Base-by-base conservation (phyloP, 2,797 vertebrate genomes). In the Spinus olivaceus region DNA sequence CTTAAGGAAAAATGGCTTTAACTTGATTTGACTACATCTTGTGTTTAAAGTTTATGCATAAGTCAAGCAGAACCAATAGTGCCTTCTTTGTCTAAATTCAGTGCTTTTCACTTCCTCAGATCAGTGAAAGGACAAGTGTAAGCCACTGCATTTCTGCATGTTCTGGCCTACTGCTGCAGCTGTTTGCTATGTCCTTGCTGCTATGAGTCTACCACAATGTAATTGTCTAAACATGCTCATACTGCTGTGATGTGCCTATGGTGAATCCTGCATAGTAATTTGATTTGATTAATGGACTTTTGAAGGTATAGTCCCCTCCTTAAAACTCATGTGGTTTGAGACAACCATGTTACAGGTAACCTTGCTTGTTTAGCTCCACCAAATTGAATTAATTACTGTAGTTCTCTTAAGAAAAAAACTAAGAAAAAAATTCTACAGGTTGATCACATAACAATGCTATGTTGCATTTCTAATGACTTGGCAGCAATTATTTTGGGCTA, bases 211-310 rank as follows among this genome's bases (percentile, higher is more conserved):
- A 88, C 67, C 87, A 87, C 73, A 32, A 73, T 93, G 44, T 96
- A 95, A 94, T 95, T 67, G 70, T 86, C 95, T 94, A 94, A 94
- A 88, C 28, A 39, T 86, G 54, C 86, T 95, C 82, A 92, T 80
- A 82, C 88, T 60, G 37, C 90, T 93, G 95, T 95, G 85, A 50
- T 92, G 83, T 92, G 96, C 94, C 92, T 95, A 49, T 78, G 65
- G 92, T 90, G 90, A 96, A 85, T 61, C 71, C 63, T 86, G 82
- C 85, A 41, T 66, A 50, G 85, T 95, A 96, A 97, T 97, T 93
- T 95, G 96, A 92, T 96, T 95, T 96, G 96, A 97, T 97, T 94
- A 95, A 97, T 96, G 86, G 91, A 92, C 97, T 97, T 97, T 93
- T 95, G 94, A 97, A 90, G 94, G 81, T 91, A 41, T 85, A 92